Evolutionary conservation across 2,888 invertebrate species (phyloP).

Genomic region (Cylloceria caligata): DNA sequence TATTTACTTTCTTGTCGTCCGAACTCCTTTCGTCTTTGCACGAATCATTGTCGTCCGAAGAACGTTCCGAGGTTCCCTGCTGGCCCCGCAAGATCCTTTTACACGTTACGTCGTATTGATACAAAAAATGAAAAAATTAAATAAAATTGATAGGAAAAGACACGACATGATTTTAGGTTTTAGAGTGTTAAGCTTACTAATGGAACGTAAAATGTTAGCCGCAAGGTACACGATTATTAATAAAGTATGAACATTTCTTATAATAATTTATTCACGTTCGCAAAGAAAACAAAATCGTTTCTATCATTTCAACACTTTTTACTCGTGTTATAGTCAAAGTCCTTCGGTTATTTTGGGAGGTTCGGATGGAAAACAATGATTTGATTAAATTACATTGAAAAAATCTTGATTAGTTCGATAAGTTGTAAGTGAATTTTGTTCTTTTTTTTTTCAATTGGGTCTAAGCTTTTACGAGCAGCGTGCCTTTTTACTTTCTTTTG

Average conservation of each 20-base stretch:
- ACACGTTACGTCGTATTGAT: constrained; percentile 21
- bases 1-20: not conserved
- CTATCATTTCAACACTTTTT: not conserved
- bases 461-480: too few relatives aligned
- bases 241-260: constrained; percentile 52
- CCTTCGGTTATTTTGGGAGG: too few relatives aligned
- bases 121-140: not conserved
- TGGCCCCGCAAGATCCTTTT: constrained; percentile 17
- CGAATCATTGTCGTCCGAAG: not conserved
- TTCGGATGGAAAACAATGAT: too few relatives aligned
- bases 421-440: too few relatives aligned
- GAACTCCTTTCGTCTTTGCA: not conserved
- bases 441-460: too few relatives aligned
- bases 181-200: constrained; percentile 27
- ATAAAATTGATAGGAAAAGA: not conserved
- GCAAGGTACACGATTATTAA: constrained; percentile 41
- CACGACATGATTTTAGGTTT: constrained; percentile 25
- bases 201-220: constrained; percentile 51
- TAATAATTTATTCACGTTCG: not conserved
- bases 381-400: too few relatives aligned
- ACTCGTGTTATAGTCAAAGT: not conserved
- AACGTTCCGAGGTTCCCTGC: not conserved
- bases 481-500: too few relatives aligned
- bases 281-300: not conserved
- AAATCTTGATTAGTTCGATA: too few relatives aligned